Conservation (phyloP, 2,888 invertebrate genomes). For the Agrenia bidenticulata region DNA sequence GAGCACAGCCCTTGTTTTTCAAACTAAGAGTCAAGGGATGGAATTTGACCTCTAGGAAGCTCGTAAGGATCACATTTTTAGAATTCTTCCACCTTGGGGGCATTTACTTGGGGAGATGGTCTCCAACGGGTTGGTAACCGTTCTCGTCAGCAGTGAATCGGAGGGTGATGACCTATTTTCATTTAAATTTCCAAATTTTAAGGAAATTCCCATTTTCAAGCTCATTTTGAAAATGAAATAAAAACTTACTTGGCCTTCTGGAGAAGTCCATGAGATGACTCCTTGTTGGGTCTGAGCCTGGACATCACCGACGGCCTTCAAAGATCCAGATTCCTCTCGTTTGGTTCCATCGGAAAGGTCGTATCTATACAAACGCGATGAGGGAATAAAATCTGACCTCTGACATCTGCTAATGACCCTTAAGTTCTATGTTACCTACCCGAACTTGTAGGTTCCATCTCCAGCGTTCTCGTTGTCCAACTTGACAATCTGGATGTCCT, state of each 20-base stretch:
- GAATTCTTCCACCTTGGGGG: too few relatives aligned
- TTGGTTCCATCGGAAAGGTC: slow-evolving; percentile 47
- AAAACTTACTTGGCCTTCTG: slow-evolving; percentile 41
- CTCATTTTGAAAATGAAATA: neutral
- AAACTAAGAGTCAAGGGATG: too few relatives aligned
- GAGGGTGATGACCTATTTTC: slow-evolving; percentile 34
- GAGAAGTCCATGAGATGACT: slow-evolving; percentile 44
- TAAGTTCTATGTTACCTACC: too few relatives aligned
- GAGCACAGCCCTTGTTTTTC: too few relatives aligned
- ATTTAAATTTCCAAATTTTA: neutral
- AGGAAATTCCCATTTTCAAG: neutral
- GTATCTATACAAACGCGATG: too few relatives aligned
- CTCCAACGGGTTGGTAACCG: slow-evolving; percentile 43
- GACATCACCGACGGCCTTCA: slow-evolving; percentile 41
- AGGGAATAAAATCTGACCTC: too few relatives aligned
- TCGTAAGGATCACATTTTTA: too few relatives aligned
- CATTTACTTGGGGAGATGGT: slow-evolving; percentile 39
- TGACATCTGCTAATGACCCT: too few relatives aligned
- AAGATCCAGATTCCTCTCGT: slow-evolving; percentile 40
- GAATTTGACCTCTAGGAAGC: too few relatives aligned
- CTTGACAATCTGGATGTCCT: slow-evolving; percentile 34
- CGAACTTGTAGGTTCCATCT: slow-evolving; percentile 44
- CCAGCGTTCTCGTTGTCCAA: slow-evolving; percentile 36
- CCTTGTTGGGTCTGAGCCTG: slow-evolving; percentile 40
- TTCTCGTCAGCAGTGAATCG: slow-evolving; percentile 49